phyloP scores from a whole-genome alignment of 2,888 invertebrate genomes.

The Eristalis tenax region DNA sequence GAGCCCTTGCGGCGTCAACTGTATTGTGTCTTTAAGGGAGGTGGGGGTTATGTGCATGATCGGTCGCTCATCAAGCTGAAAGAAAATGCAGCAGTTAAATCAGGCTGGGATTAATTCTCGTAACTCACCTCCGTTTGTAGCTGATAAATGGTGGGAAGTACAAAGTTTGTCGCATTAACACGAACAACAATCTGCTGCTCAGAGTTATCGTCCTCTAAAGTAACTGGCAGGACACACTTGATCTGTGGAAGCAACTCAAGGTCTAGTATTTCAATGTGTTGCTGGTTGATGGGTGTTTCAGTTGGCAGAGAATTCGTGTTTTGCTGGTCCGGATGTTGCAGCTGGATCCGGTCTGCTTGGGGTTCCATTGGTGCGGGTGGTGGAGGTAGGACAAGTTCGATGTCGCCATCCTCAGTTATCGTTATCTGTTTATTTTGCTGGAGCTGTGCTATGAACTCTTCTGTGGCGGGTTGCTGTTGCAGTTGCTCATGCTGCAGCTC shows the following conservation, averaged over 20 bases:
- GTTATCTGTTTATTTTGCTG: conserved; percentile 74
- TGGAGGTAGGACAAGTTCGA: conserved; percentile 79
- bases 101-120: neutral
- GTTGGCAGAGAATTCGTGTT: conserved; percentile 70
- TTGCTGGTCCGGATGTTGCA: conserved; percentile 59
- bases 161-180: conserved; percentile 80
- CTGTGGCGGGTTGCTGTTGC: conserved; percentile 55
- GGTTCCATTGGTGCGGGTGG: conserved; percentile 73
- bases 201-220: conserved; percentile 80
- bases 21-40: conserved; percentile 80
- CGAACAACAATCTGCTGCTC: conserved; percentile 81
- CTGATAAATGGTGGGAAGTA: conserved; percentile 80
- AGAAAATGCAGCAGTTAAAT: conserved; percentile 22
- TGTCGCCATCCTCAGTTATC: conserved; percentile 62
- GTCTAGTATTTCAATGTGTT: conserved; percentile 71
- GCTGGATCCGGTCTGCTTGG: conserved; percentile 60
- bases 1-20: conserved; percentile 77
- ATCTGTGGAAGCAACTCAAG: conserved; percentile 77
- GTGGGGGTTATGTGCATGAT: conserved; percentile 80
- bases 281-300: conserved; percentile 64
- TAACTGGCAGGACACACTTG: conserved; percentile 80
- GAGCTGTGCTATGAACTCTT: conserved; percentile 64
- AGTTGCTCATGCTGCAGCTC: conserved; percentile 76
- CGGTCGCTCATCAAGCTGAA: conserved; percentile 79
- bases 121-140: conserved; percentile 80